Evolutionary conservation across 2,888 invertebrate genomes (phyloP).

Genomic region (Microctonus brassicae): DNA sequence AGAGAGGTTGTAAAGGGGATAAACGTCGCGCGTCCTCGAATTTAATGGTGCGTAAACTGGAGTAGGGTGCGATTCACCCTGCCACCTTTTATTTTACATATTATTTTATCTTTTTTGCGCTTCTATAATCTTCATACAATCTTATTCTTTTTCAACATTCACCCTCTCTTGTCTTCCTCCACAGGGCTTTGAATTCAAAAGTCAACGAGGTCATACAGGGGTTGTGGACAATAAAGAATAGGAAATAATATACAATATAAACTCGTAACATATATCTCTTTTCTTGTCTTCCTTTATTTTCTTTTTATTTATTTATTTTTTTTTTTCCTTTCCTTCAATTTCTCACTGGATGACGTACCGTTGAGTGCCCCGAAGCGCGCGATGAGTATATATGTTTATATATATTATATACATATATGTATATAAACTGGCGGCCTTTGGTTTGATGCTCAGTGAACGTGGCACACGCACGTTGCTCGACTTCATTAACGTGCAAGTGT

Average conservation of each 20-base stretch:
- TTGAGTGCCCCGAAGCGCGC: neutral
- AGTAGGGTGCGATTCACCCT: slow-evolving; percentile 35
- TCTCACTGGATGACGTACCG: neutral
- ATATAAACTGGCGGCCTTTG: neutral
- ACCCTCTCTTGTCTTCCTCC: slow-evolving; percentile 2
- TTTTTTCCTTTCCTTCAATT: neutral
- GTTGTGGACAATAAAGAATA: slow-evolving; percentile 17
- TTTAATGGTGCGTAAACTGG: slow-evolving; percentile 68
- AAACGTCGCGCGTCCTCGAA: slow-evolving; percentile 61
- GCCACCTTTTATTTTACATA: slow-evolving; percentile 4
- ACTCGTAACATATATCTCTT: slow-evolving; percentile 19
- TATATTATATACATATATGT: neutral
- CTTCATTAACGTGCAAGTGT: slow-evolving; percentile 64
- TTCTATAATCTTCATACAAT: slow-evolving; percentile 13
- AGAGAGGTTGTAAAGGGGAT: slow-evolving; percentile 56
- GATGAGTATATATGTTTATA: neutral
- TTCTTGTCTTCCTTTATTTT: neutral
- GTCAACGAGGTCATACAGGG: slow-evolving; percentile 30
- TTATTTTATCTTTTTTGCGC: slow-evolving; percentile 25
- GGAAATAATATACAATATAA: neutral
- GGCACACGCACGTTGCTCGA: slow-evolving; percentile 52
- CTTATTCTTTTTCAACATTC: neutral
- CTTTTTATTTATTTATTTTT: neutral
- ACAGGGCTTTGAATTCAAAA: slow-evolving; percentile 8
- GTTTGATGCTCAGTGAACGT: slow-evolving; percentile 41